Conservation (phyloP, 2,888 invertebrate species). For the Adelognathus sp. region DNA sequence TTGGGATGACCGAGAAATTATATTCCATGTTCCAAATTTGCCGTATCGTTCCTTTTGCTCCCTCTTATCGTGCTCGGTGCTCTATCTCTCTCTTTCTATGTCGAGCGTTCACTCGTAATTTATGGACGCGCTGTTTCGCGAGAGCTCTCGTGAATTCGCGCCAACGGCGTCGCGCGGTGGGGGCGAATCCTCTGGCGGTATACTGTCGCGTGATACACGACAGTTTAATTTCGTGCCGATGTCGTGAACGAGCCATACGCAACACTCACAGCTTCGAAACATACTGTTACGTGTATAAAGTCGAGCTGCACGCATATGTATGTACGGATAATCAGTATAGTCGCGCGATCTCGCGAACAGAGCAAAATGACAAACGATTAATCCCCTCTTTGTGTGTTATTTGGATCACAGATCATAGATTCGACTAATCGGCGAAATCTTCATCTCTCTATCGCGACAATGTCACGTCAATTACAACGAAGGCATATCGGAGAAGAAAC, state of each 20-base stretch:
- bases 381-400: not conserved
- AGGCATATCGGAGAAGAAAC: not conserved
- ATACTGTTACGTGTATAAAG: not conserved
- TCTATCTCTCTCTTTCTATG: not conserved
- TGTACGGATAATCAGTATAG: not conserved
- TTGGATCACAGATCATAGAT: not conserved
- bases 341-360: not conserved
- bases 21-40: slow-evolving; percentile 6
- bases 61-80: not conserved
- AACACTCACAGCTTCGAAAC: not conserved
- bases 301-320: not conserved
- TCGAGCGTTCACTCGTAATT: slow-evolving; percentile 23
- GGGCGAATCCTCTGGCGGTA: not conserved
- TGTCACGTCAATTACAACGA: not conserved
- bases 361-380: not conserved
- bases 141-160: slow-evolving; percentile 9
- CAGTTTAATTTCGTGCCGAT: slow-evolving; percentile 31
- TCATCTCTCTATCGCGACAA: not conserved
- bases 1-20: slow-evolving; percentile 9
- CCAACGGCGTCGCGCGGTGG: not conserved
- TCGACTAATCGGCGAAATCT: not conserved
- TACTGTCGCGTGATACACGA: slow-evolving; percentile 43
- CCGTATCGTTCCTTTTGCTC: not conserved
- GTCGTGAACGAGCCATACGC: slow-evolving; percentile 19
- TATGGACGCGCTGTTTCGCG: slow-evolving; percentile 11